phyloP scores from a whole-genome alignment of 2,888 invertebrate species.

The Psylliodes chrysocephalus region DNA sequence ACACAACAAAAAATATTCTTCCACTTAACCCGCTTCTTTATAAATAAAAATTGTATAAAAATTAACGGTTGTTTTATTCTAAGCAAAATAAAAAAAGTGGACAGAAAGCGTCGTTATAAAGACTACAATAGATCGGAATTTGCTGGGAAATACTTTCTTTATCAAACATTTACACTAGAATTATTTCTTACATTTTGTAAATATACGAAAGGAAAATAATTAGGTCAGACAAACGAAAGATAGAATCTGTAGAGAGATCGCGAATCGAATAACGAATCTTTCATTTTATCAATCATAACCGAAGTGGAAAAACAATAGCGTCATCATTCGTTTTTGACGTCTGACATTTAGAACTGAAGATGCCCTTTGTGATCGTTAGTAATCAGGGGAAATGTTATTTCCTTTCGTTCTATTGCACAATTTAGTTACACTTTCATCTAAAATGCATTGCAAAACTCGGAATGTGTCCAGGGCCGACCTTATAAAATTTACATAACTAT shows the following conservation, averaged over 20 bases:
- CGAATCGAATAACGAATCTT: background rate
- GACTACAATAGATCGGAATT: too few species aligned
- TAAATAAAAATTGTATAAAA: too few species aligned
- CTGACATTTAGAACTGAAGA: background rate
- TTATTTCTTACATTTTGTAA: too few species aligned
- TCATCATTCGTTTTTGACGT: background rate
- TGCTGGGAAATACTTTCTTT: too few species aligned
- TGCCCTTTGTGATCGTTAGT: background rate
- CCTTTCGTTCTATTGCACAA: background rate
- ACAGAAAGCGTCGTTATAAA: too few species aligned
- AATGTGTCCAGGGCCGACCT: background rate
- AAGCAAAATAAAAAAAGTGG: too few species aligned
- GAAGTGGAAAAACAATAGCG: constrained; percentile 5
- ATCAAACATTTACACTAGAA: too few species aligned
- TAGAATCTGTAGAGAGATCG: background rate
- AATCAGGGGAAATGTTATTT: background rate
- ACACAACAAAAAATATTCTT: too few species aligned
- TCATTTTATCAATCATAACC: constrained; percentile 6
- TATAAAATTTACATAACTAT: too few species aligned
- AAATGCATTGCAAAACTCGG: background rate
- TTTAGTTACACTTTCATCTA: background rate
- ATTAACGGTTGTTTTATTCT: too few species aligned
- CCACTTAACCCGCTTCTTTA: too few species aligned
- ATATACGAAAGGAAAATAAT: background rate
- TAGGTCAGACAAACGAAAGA: background rate